A percentile compares a stretch with the other conserved stretches of the same genome.
phyloP scores from a whole-genome alignment of 2,888 invertebrate species.

The Agrilus mali region DNA sequence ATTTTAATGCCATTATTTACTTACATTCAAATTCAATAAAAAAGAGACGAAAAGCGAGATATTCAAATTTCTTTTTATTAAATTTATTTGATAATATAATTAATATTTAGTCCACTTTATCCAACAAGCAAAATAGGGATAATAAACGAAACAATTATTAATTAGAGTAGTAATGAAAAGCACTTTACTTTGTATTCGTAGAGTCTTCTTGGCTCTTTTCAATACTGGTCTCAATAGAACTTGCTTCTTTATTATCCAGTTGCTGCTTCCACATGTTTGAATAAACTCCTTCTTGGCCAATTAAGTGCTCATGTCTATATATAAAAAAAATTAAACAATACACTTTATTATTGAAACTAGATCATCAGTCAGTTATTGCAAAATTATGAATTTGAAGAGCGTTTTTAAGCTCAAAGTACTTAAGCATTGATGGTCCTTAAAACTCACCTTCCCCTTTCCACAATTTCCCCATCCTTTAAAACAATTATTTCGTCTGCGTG shows the following conservation, averaged over 20 bases:
- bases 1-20: too few relatives aligned
- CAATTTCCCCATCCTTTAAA: constrained; percentile 78
- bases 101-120: too few relatives aligned
- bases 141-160: constrained; percentile 1
- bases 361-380: too few relatives aligned
- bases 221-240: constrained; percentile 22
- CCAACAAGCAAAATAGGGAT: background rate
- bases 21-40: too few relatives aligned
- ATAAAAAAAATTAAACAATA: constrained; percentile 18
- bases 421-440: too few relatives aligned
- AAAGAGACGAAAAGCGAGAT: too few relatives aligned
- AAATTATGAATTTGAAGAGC: background rate
- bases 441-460: constrained; percentile 61
- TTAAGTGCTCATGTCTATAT: constrained; percentile 59
- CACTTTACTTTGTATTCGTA: background rate
- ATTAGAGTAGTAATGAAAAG: too few relatives aligned
- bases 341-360: too few relatives aligned
- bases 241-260: constrained; percentile 38
- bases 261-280: constrained; percentile 91
- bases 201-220: constrained; percentile 17
- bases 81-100: too few relatives aligned
- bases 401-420: too few relatives aligned
- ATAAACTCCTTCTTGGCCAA: constrained; percentile 62
- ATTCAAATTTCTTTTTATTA: too few relatives aligned
- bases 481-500: constrained; percentile 93